Evolutionary conservation across 2,113 vertebrate species (phyloP), one percentile per base, ranked within the genome.

Genomic region (Ivindomyrus marchei): DNA sequence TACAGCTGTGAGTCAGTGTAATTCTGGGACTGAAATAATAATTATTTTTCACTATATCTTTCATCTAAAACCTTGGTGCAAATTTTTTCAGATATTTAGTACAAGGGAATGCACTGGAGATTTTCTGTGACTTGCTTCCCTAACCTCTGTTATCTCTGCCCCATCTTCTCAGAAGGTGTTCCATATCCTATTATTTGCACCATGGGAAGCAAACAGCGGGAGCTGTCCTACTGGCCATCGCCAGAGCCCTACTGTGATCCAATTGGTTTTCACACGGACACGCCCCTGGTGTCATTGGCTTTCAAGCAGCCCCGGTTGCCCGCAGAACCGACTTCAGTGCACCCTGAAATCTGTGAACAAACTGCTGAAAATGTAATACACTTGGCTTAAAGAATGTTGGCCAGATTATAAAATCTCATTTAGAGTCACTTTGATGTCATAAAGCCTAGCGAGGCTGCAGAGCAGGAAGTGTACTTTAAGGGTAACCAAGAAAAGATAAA

Each of bases 371-470:
- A 87, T 53, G n/a, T 53, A 39, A 87, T 87, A 87, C 53, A 87
- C 15, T 27, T 5, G 4, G 11, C 27, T 87, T 39, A 31, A 31
- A 31, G 17, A 87, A 87, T 31, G 31, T 31, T 53, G 50, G 31
- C 85, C 50, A 87, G 27, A 53, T 87, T 49, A 39, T 87, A 87
- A 87, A 87, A 87, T 87, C 50, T 87, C 47, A 87, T 56, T 87
- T 53, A 56, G 50, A 56, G 50, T 87, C 31, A 53, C 31, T 87
- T 87, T 87, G 50, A 87, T 87, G 50, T 87, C 45, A 87, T 31
- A 39, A 87, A 53, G 50, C 31, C 85, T 53, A 53, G 50, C 31
- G n/a, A 36, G 27, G 13, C 50, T 53, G 31, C 27, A 36, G 49
- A 52, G 84, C 42, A 52, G 15, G 36, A 56, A 36, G 13, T 53